A percentile compares a stretch with the other conserved stretches of the same genome.
These are phyloP conservation scores for Buteo buteo DNA, from an alignment of 2,113 vertebrate genomes.

Conservation along the genomic window DNA sequence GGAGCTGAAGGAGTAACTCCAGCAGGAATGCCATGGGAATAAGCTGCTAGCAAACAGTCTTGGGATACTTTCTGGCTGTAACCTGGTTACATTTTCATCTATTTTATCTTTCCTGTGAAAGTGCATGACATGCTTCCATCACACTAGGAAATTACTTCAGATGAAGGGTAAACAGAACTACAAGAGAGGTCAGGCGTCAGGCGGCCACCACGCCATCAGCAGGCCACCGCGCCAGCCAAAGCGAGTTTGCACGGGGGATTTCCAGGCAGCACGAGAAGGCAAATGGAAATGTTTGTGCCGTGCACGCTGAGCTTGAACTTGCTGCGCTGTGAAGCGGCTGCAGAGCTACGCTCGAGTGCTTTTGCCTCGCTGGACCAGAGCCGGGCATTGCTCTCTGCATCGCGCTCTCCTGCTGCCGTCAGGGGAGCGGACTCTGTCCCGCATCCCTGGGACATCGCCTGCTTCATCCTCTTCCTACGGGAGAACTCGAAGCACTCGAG, in stretches of 20 bases:
- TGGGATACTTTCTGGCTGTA: background rate
- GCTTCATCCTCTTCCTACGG: background rate
- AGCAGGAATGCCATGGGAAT: slow-evolving; percentile 9
- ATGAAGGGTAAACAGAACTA: background rate
- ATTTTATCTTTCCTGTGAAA: background rate
- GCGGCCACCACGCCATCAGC: background rate
- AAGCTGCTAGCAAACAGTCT: background rate
- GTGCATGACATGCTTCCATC: background rate
- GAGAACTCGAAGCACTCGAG: background rate
- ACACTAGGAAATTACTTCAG: background rate
- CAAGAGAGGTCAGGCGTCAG: background rate
- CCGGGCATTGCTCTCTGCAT: background rate
- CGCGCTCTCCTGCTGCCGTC: background rate
- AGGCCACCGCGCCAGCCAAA: background rate
- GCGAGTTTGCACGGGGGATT: background rate
- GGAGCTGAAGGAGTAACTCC: background rate
- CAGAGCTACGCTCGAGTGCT: background rate
- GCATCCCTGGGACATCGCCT: background rate
- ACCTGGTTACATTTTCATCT: background rate
- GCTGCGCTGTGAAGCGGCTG: background rate
- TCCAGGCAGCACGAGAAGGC: background rate
- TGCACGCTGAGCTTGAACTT: background rate
- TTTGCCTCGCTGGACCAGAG: background rate
- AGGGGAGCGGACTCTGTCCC: background rate
- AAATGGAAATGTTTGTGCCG: background rate